Conservation (phyloP, 2,888 invertebrate species). For the Serripes groenlandicus region DNA sequence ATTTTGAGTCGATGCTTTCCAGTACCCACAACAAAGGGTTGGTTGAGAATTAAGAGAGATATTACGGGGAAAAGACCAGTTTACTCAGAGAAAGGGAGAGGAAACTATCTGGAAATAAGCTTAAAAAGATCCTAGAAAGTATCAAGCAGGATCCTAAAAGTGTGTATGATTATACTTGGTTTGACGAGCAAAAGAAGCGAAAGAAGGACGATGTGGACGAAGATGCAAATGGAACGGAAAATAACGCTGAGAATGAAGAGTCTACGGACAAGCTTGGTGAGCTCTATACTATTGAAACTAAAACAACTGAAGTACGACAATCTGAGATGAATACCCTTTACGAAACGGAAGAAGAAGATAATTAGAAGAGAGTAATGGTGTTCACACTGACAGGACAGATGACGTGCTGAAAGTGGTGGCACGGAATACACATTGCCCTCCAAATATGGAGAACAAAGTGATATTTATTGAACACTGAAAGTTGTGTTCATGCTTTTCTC, state of each 20-base stretch:
- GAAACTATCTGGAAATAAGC: constrained; percentile 33
- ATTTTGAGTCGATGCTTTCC: too few species aligned
- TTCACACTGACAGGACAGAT: constrained; percentile 3
- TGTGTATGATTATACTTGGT: constrained; percentile 59
- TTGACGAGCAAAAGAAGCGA: constrained; percentile 39
- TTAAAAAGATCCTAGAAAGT: constrained; percentile 43
- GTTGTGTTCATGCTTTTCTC: too few species aligned
- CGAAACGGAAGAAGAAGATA: background rate
- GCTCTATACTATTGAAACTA: background rate
- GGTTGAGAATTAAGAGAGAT: constrained; percentile 64
- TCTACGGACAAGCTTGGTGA: constrained; percentile 6
- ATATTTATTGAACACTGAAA: background rate
- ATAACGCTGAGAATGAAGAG: constrained; percentile 5
- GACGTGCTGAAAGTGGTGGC: constrained; percentile 1
- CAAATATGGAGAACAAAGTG: constrained; percentile 6
- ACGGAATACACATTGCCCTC: constrained; percentile 2
- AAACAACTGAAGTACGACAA: background rate
- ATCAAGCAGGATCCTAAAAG: constrained; percentile 51
- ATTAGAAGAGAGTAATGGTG: background rate
- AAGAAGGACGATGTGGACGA: constrained; percentile 5
- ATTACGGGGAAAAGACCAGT: constrained; percentile 56
- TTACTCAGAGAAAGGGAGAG: constrained; percentile 29
- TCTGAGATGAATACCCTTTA: constrained; percentile 12
- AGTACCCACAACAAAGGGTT: too few species aligned
- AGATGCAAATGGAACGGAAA: background rate